Conservation (phyloP, 2,113 vertebrate species). For the Leptobrachium leishanense region DNA sequence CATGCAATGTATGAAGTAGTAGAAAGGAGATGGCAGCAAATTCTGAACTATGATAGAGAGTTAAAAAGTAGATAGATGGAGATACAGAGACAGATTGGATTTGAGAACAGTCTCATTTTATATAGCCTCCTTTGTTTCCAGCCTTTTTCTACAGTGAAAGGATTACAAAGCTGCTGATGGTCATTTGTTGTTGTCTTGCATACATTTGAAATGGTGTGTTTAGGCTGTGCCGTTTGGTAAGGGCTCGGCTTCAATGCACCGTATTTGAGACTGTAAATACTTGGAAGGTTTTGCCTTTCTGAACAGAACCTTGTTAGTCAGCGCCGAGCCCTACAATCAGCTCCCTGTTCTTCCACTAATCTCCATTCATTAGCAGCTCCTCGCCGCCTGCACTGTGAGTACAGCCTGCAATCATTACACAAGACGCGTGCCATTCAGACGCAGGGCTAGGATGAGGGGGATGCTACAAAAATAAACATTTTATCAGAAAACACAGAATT, state of each 20-base stretch:
- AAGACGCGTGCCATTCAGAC: neutral
- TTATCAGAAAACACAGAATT: too few species aligned
- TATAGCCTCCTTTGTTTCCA: too few species aligned
- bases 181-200: neutral
- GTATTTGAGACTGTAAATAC: neutral
- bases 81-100: conserved; percentile 45
- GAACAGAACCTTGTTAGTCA: conserved; percentile 1
- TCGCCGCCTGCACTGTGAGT: neutral
- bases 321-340: conserved; percentile 4
- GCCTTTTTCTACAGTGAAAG: too few species aligned
- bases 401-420: neutral
- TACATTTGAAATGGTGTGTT: neutral
- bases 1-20: too few species aligned
- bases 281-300: neutral
- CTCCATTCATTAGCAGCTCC: neutral
- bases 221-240: neutral
- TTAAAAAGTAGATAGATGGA: too few species aligned
- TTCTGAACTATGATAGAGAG: too few species aligned
- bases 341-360: conserved; percentile 11
- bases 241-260: neutral
- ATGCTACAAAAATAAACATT: neutral
- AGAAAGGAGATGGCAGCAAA: too few species aligned
- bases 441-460: neutral
- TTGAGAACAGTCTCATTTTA: neutral
- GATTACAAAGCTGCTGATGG: neutral